Evolutionary conservation across 2,113 vertebrate genomes (phyloP), one percentile per base, ranked within the genome.

Genomic region (Sorex fumeus): DNA sequence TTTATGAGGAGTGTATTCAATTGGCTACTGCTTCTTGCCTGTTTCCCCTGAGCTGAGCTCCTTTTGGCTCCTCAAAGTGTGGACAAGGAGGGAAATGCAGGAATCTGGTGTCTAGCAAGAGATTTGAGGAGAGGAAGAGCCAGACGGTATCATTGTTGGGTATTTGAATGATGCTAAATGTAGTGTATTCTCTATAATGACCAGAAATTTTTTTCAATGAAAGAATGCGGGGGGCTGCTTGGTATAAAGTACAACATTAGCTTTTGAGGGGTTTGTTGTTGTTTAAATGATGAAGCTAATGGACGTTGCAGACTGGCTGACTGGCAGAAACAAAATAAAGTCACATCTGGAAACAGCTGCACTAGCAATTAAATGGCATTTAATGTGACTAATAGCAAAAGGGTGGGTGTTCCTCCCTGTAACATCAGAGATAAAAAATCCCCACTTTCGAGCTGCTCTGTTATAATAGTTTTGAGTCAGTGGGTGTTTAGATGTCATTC

Each of bases 261-360:
- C 40, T 91, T 88, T 75, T 84, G 36, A 4, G 27, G 30, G 57
- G 36, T 30, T 40, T 64, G n/a, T 32, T 43, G 25, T 84, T 32
- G 36, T 91, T 86, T 80, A 57, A 92, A 87, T 62, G 69, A 95
- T 81, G 74, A 92, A 90, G 77, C 85, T 95, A 93, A 96, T 95
- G 89, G 92, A 93, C 95, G 81, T 85, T 66, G 53, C 32, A 96
- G 78, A 90, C 93, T 91, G 85, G 6, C 70, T 95, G 83, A 8
- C 86, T 91, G 88, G 66, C 79, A 88, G 76, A 89, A 92, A 91
- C 64, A 95, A 96, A 96, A 93, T 92, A 92, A 93, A 95, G 93
- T 60, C 96, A 96, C 95, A 95, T 96, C 93, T 94, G 95, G 89
- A 96, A 95, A 96, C 91, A 93, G 89, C 94, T 96, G 94, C 75